phyloP scores from a whole-genome alignment of 1,140 invertebrate genomes.

The Elymnias hypermnestra region DNA sequence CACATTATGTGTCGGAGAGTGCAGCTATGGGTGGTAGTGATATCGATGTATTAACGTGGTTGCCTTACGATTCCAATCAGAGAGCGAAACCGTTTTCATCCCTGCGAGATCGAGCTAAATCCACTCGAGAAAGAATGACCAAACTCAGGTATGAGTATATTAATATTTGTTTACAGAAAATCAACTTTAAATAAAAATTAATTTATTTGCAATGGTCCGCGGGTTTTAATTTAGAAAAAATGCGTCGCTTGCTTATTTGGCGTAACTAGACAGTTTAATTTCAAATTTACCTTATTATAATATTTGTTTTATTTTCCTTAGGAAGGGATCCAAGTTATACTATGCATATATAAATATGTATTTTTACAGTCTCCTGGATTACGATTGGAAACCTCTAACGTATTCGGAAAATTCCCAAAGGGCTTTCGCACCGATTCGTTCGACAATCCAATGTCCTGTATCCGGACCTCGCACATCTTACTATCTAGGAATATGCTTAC shows the following conservation, averaged over 20 bases:
- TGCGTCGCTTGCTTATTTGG: too few species aligned
- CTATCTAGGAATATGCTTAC: slow-evolving; percentile 89
- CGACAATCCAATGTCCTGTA: slow-evolving; percentile 10
- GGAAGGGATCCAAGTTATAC: too few species aligned
- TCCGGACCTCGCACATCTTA: slow-evolving; percentile 20
- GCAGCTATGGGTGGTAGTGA: slow-evolving; percentile 51
- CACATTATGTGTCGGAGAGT: slow-evolving; percentile 56
- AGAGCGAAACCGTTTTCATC: slow-evolving; percentile 56
- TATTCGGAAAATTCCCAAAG: slow-evolving; percentile 19
- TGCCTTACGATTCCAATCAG: slow-evolving; percentile 43
- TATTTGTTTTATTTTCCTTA: too few species aligned
- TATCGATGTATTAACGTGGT: slow-evolving; percentile 60
- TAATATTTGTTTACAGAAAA: not conserved
- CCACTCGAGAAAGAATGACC: slow-evolving; percentile 48
- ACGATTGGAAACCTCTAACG: slow-evolving; percentile 67
- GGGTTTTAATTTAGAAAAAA: too few species aligned
- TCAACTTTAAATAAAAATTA: not conserved
- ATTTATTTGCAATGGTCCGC: too few species aligned
- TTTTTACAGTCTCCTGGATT: slow-evolving; percentile 51
- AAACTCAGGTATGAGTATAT: slow-evolving; percentile 44
- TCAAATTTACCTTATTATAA: too few species aligned
- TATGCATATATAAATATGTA: not conserved
- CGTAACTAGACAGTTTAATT: too few species aligned
- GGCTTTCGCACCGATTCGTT: slow-evolving; percentile 3
- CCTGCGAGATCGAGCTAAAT: slow-evolving; percentile 47